phyloP scores from a whole-genome alignment of 2,113 vertebrate genomes.

The Pelmatolapia mariae region DNA sequence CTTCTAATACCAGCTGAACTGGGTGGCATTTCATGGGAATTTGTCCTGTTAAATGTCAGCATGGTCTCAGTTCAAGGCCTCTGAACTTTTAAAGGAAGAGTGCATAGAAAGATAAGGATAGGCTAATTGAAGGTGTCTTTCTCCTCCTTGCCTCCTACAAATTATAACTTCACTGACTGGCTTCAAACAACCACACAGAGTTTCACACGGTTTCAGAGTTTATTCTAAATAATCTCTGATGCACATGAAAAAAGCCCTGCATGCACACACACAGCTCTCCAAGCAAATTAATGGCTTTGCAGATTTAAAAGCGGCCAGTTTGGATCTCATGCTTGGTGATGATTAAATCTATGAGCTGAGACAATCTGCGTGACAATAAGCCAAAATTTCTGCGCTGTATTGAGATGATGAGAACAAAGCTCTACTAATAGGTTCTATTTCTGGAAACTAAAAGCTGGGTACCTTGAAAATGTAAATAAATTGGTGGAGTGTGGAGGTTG shows the following conservation, averaged over 20 bases:
- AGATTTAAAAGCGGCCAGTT: not conserved
- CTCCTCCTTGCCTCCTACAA: not conserved
- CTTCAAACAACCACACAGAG: not conserved
- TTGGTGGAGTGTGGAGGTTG: not conserved
- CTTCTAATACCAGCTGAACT: not conserved
- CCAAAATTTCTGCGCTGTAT: not conserved
- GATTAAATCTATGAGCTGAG: not conserved
- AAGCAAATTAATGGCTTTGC: not conserved
- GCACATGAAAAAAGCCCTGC: not conserved
- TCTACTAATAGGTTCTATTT: not conserved
- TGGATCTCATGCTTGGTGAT: not conserved
- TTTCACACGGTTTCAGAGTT: not conserved
- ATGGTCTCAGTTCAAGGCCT: not conserved
- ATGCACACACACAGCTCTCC: not conserved
- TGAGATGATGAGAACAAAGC: not conserved
- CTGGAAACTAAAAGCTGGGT: not conserved
- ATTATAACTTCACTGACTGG: not conserved
- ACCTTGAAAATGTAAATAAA: not conserved
- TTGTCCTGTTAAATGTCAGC: constrained; percentile 14
- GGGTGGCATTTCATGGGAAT: not conserved
- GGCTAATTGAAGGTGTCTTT: not conserved
- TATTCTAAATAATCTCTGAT: not conserved
- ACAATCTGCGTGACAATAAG: not conserved
- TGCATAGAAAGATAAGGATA: not conserved
- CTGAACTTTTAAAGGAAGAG: not conserved